Conservation (phyloP, 2,797 vertebrate species). For the Philypnodon macrostomus region DNA sequence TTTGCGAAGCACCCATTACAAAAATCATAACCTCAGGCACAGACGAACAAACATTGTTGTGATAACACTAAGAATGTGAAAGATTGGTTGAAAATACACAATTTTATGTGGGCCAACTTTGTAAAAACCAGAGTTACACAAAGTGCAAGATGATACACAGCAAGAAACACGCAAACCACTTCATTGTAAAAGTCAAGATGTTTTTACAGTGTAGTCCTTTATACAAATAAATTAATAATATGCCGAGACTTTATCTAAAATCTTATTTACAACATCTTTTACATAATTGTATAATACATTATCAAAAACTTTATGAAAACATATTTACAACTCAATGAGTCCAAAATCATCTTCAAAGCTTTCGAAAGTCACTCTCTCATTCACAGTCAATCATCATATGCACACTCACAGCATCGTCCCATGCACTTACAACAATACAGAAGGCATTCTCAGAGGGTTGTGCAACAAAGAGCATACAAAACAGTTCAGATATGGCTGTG, state of each 20-base stretch:
- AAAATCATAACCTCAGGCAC: slow-evolving; percentile 51
- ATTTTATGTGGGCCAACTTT: slow-evolving; percentile 29
- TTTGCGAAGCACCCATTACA: slow-evolving; percentile 42
- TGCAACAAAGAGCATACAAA: slow-evolving; percentile 77
- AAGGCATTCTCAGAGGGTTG: slow-evolving; percentile 78
- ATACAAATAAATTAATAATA: slow-evolving; percentile 79
- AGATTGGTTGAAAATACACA: slow-evolving; percentile 14
- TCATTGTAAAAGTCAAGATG: slow-evolving; percentile 62
- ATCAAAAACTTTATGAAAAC: slow-evolving; percentile 84
- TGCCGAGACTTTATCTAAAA: slow-evolving; percentile 79
- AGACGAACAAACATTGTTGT: slow-evolving; percentile 44
- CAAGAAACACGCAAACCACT: slow-evolving; percentile 73
- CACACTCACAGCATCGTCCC: slow-evolving; percentile 38
- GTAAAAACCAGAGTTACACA: no score
- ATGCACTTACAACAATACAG: slow-evolving; percentile 64
- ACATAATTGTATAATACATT: slow-evolving; percentile 77
- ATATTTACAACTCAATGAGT: slow-evolving; percentile 80
- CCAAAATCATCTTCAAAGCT: slow-evolving; percentile 68
- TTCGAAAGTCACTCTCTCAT: slow-evolving; percentile 29
- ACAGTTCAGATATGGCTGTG: slow-evolving; percentile 73
- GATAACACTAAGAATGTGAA: slow-evolving; percentile 27
- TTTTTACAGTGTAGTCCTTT: slow-evolving; percentile 65
- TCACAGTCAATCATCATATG: slow-evolving; percentile 17
- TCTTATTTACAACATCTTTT: slow-evolving; percentile 81
- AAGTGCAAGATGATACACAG: slow-evolving; percentile 54